A percentile compares a stretch with the other conserved stretches of the same genome.
Conservation (phyloP, 2,113 vertebrate species). For the Anguilla rostrata region DNA sequence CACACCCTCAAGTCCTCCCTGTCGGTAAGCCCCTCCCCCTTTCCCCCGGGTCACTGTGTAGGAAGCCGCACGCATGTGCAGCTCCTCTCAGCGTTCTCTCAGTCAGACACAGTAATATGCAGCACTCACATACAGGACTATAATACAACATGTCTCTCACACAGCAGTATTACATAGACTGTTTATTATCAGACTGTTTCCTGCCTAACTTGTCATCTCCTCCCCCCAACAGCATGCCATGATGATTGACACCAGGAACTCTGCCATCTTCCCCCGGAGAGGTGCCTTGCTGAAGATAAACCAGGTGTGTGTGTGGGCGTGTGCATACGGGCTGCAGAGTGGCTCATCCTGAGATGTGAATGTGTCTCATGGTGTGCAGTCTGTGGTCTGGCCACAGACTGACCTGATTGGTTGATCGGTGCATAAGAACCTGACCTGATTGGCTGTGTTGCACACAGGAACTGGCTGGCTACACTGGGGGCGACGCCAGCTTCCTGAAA, state of each 20-base stretch:
- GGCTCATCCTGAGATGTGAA: neutral
- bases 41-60: neutral
- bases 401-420: neutral
- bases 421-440: neutral
- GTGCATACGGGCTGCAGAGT: neutral
- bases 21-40: slow-evolving; percentile 66
- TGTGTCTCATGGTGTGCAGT: neutral
- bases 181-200: neutral
- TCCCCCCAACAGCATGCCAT: slow-evolving; percentile 81
- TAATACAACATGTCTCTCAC: too few relatives aligned
- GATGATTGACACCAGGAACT: slow-evolving; percentile 88
- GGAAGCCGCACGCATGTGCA: too few relatives aligned
- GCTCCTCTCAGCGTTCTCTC: too few relatives aligned
- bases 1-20: slow-evolving; percentile 93
- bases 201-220: neutral
- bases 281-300: slow-evolving; percentile 90
- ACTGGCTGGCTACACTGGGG: slow-evolving; percentile 89
- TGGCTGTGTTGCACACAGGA: slow-evolving; percentile 68
- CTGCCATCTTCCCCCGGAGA: slow-evolving; percentile 83
- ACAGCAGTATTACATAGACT: too few relatives aligned
- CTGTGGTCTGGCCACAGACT: neutral
- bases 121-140: too few relatives aligned
- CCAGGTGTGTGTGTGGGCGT: slow-evolving; percentile 71
- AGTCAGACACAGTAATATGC: too few relatives aligned
- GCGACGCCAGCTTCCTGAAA: slow-evolving; percentile 89